Evolutionary conservation across 2,888 invertebrate genomes (phyloP), one percentile per base, ranked within the genome.

Genomic region (Danaus chrysippus): DNA sequence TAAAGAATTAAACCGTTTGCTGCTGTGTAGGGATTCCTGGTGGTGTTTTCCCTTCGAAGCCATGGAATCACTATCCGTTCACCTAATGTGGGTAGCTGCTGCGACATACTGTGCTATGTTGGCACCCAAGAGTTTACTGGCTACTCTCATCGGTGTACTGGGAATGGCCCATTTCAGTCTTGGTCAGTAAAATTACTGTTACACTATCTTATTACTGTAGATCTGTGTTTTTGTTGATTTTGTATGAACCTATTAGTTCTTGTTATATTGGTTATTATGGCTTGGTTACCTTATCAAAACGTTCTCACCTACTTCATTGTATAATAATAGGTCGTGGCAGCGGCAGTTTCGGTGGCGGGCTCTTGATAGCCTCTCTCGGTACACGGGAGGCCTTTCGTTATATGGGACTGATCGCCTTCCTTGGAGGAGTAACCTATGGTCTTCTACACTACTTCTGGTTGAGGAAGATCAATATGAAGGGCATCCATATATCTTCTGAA

Each of bases 121-220:
- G 72, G 96, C 97, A 1, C 97, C 97, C 0, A 95, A 95, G 79
- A 96, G 94, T 74, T 88, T 97, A 69, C 87, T 97, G 62, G 97
- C 97, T 6, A 97, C 97, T 0, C 91, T 97, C 59, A 96, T 97
- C 75, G 97, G 97, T 15, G 94, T 97, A 0, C 91, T 97, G 54
- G 96, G 96, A 70, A 96, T 97, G 93, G 94, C 97, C 1, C 96
- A 97, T 86, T 97, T 96, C 79, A 97, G 96, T 86, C 93, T 97
- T 76, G 95, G 95, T 94, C 83, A 80, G 86, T 43, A 68, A 55
- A 57, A 41, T 56, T 52, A 46, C 60, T 19, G 10, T 58, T 53
- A 17, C 15, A 23, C 13, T 15, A 1, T 46, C 2, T 56, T 43
- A 1, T 63, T 9, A 11, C 60, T 62, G 64, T 43, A 62, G 66